Evolutionary conservation across 2,888 invertebrate species (phyloP).

Genomic region (Onchidella celtica): DNA sequence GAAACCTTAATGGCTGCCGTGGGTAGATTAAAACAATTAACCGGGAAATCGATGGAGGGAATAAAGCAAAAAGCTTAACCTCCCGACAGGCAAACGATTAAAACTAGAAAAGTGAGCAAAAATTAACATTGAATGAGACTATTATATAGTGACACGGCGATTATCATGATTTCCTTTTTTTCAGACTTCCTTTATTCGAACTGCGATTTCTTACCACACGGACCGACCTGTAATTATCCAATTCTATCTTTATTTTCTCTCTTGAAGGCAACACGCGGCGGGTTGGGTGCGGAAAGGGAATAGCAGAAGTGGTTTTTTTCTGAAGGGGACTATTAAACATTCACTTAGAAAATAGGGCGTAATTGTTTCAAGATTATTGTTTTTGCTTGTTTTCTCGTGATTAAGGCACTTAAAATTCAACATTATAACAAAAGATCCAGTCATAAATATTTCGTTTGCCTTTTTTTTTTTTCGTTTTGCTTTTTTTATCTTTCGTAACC

Average conservation of each 20-base stretch:
- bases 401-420: neutral
- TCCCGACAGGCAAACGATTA: constrained; percentile 29
- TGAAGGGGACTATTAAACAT: no score
- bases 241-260: no score
- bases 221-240: no score
- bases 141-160: neutral
- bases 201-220: no score
- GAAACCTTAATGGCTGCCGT: constrained; percentile 12
- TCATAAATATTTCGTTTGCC: neutral
- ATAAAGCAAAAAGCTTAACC: constrained; percentile 34
- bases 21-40: constrained; percentile 46
- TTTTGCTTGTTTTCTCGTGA: neutral
- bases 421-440: neutral
- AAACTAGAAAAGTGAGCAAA: constrained; percentile 36
- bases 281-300: no score
- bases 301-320: no score
- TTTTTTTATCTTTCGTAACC: neutral
- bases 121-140: constrained; percentile 7
- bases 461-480: neutral
- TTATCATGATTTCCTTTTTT: no score
- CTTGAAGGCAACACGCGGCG: no score
- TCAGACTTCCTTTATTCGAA: no score
- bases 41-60: constrained; percentile 21
- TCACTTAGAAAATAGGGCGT: no score
- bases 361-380: no score